Percentiles rank a stretch among this genome's conserved stretches.
phyloP scores from a whole-genome alignment of 2,888 invertebrate genomes.

The Epiblema foenella region DNA sequence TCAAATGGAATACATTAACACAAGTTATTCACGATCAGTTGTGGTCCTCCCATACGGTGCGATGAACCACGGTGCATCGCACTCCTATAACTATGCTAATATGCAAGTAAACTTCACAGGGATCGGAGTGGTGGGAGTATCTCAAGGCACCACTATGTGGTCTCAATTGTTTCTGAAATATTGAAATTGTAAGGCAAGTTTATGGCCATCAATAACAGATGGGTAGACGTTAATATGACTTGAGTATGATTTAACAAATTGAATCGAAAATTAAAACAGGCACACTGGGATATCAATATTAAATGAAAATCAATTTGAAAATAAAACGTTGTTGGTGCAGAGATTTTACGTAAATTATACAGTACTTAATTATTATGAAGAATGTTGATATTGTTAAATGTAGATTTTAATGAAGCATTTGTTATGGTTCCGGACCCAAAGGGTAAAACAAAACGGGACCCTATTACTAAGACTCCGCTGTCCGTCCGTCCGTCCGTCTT shows the following conservation, averaged over 20 bases:
- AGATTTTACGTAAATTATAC: not conserved
- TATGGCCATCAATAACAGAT: not conserved
- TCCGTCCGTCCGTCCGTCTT: too few species aligned
- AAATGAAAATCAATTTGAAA: not conserved
- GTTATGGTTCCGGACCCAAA: too few species aligned
- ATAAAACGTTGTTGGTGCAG: not conserved
- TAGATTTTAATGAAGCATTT: too few species aligned
- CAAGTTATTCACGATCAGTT: slow-evolving; percentile 31
- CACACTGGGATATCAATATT: not conserved
- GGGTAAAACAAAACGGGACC: too few species aligned
- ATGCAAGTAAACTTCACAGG: slow-evolving; percentile 49
- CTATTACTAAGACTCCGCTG: too few species aligned
- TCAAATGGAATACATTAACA: slow-evolving; percentile 32
- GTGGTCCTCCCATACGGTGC: slow-evolving; percentile 34
- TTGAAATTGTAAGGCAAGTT: not conserved
- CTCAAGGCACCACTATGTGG: slow-evolving; percentile 47
- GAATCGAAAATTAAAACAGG: not conserved
- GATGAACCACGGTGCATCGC: slow-evolving; percentile 50
- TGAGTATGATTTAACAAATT: not conserved
- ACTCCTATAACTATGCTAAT: slow-evolving; percentile 51
- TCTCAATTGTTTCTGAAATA: slow-evolving; percentile 42
- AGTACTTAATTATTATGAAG: too few species aligned
- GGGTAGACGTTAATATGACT: not conserved
- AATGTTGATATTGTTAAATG: too few species aligned
- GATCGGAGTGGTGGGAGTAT: slow-evolving; percentile 49